A percentile compares a stretch with the other conserved stretches of the same genome.
These are phyloP conservation scores for Sula dactylatra DNA, from an alignment of 2,113 vertebrate genomes.

Conservation along the genomic window DNA sequence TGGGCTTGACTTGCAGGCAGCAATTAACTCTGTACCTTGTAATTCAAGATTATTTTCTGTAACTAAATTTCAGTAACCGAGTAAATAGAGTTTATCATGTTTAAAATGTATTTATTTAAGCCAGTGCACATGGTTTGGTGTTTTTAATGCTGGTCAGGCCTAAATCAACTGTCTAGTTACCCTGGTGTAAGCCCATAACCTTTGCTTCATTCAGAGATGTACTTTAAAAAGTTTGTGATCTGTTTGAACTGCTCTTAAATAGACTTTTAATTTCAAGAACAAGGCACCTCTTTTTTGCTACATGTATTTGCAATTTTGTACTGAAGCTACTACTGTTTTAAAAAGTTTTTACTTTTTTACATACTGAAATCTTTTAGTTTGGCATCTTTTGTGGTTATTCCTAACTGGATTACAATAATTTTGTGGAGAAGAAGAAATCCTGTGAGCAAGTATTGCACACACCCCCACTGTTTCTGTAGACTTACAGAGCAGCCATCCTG, in stretches of 20 bases:
- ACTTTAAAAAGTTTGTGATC: not conserved
- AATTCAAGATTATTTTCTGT: slow-evolving; percentile 14
- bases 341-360: slow-evolving; percentile 34
- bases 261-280: not conserved
- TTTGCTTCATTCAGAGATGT: slow-evolving; percentile 44
- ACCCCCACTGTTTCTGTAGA: not conserved
- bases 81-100: slow-evolving; percentile 40
- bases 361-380: not conserved
- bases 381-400: not conserved
- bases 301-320: slow-evolving; percentile 35
- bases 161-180: not conserved
- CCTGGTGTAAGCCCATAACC: not conserved
- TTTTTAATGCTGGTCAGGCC: not conserved
- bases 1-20: slow-evolving; percentile 4
- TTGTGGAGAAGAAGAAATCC: not conserved
- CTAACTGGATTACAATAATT: not conserved
- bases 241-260: slow-evolving; percentile 13
- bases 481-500: slow-evolving; percentile 20
- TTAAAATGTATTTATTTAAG: slow-evolving; percentile 59
- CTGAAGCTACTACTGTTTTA: slow-evolving; percentile 52
- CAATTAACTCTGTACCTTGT: slow-evolving; percentile 59
- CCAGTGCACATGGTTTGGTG: not conserved
- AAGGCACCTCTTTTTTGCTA: not conserved
- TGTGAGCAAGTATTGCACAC: not conserved
- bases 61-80: slow-evolving; percentile 41